Percentiles rank a stretch among this genome's conserved stretches.
Evolutionary conservation across 2,797 vertebrate species (phyloP).

Genomic region (Takifugu ocellatus): DNA sequence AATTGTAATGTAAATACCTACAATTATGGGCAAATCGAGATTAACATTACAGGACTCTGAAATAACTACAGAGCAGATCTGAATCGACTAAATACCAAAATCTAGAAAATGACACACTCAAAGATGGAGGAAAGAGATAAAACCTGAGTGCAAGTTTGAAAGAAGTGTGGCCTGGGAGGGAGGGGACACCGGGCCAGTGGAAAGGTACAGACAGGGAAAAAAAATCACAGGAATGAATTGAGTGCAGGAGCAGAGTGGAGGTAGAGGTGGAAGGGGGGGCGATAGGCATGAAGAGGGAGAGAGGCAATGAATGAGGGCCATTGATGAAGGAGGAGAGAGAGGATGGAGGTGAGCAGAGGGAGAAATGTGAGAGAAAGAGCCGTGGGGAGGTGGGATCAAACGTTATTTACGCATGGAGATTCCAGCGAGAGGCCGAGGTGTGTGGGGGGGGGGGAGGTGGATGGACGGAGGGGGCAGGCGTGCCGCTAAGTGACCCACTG

Average conservation of each 20-base stretch:
- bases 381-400: slow-evolving; percentile 56
- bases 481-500: slow-evolving; percentile 46
- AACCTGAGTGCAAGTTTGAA: slow-evolving; percentile 20
- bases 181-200: slow-evolving; percentile 32
- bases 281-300: slow-evolving; percentile 59
- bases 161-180: slow-evolving; percentile 27
- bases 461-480: slow-evolving; percentile 20
- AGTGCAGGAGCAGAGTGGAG: slow-evolving; percentile 6
- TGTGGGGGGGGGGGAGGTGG: slow-evolving; percentile 23
- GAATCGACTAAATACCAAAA: slow-evolving; percentile 31
- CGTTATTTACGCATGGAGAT: slow-evolving; percentile 56
- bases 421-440: slow-evolving; percentile 26
- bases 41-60: slow-evolving; percentile 17
- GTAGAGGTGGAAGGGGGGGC: slow-evolving; percentile 20
- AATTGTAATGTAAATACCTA: neutral
- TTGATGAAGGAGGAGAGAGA: slow-evolving; percentile 55
- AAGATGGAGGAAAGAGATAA: slow-evolving; percentile 36
- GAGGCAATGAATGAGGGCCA: slow-evolving; percentile 65
- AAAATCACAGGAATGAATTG: slow-evolving; percentile 63
- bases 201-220: slow-evolving; percentile 64
- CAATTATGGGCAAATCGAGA: neutral
- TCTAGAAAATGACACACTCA: neutral
- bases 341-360: slow-evolving; percentile 37
- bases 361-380: slow-evolving; percentile 16
- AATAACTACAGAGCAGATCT: slow-evolving; percentile 30